Evolutionary conservation across 2,888 invertebrate genomes (phyloP), one percentile per base, ranked within the genome.

Genomic region (Drosophila picticornis): DNA sequence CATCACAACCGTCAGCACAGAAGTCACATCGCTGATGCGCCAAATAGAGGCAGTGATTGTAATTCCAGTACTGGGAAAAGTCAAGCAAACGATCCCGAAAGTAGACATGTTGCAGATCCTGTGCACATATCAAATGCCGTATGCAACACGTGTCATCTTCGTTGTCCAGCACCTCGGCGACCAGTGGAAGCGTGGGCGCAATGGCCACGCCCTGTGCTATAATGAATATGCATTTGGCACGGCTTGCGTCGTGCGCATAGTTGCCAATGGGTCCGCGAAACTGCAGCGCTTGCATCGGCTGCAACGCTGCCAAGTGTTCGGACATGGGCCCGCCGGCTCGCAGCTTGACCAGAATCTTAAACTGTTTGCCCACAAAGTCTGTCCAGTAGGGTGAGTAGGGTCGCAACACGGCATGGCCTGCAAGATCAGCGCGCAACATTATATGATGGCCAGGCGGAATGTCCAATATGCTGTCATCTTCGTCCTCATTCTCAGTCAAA

Each of bases 141-240:
- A 97, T 90, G 90, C 94, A 94, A 1, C 95, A 95, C 82, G 95
- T 94, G 86, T 96, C 96, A 34, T 95, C 94, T 78, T 96, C 96
- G 93, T 97, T 94, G 29, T 94, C 90, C 58, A 97, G 84, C 75
- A 97, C 94, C 43, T 94, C 91, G 36, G 94, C 92, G 59, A 96
- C 94, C 16, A 97, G 94, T 22, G 95, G 94, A 81, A 95, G 94
- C 86, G 96, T 94, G 32, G 97, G 96, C 25, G 96, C 95, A 75
- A 97, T 94, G 0, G 97, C 97, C 31, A 97, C 96, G 1, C 97
- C 97, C 90, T 96, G 96, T 53, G 96, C 94, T 51, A 96, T 92
- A 89, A 95, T 93, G 2, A 94, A 75, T 25, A 95, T 81, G 38
- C 57, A 71, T 36, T 64, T 81, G 32, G 73, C n/a, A 19, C n/a